Percentiles rank a stretch among this genome's conserved stretches.
phyloP scores from a whole-genome alignment of 2,113 vertebrate genomes.

The Campylomormyrus numenius region DNA sequence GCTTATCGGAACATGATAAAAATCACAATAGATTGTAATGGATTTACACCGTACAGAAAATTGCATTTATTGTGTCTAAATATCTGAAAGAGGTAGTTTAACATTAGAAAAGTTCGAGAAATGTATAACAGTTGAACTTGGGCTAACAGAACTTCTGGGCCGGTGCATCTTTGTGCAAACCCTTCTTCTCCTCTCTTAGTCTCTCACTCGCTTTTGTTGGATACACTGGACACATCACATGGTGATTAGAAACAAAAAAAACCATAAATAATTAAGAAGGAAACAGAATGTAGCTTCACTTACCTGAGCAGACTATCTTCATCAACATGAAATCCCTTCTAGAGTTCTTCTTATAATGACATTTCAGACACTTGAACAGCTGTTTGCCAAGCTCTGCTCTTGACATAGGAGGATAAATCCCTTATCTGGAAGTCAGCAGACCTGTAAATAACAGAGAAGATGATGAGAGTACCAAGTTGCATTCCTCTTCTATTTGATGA shows the following conservation, averaged over 20 bases:
- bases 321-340: slow-evolving; percentile 74
- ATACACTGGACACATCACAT: not conserved
- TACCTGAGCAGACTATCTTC: slow-evolving; percentile 80
- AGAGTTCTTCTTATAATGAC: slow-evolving; percentile 58
- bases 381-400: slow-evolving; percentile 59
- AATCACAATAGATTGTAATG: not conserved
- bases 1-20: not conserved
- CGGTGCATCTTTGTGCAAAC: not conserved
- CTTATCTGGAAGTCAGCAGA: not conserved
- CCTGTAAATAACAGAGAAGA: not conserved
- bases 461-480: not conserved
- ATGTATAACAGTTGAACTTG: not conserved
- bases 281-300: slow-evolving; percentile 34
- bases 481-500: not conserved
- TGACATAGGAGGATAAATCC: slow-evolving; percentile 43
- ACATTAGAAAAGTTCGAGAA: not conserved
- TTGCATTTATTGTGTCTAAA: not conserved
- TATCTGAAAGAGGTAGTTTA: not conserved
- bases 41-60: not conserved
- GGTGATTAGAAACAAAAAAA: not conserved
- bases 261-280: not conserved
- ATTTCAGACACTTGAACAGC: slow-evolving; percentile 61
- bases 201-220: not conserved
- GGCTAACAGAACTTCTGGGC: not conserved
- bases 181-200: not conserved